These are phyloP conservation scores for Phoebastria nigripes DNA, from an alignment of 2,797 vertebrate species.

Conservation along the genomic window DNA sequence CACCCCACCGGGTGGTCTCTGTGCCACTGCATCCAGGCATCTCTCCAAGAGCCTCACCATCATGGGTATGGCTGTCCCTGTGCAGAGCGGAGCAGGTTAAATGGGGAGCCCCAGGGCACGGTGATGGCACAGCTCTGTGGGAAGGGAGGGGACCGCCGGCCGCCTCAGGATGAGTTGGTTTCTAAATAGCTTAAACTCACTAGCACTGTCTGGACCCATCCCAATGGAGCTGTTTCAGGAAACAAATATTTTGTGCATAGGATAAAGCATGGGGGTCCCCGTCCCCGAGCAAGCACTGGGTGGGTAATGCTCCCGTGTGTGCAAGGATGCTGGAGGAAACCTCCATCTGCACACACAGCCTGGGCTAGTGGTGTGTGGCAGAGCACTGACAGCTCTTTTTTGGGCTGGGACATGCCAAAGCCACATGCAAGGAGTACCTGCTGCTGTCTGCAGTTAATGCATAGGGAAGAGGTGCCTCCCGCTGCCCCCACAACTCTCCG, in stretches of 20 bases:
- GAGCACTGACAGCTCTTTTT: background rate
- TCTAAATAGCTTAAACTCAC: background rate
- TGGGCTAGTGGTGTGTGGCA: accelerated
- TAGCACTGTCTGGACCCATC: background rate
- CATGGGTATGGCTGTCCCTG: constrained; percentile 62
- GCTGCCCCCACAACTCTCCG: accelerated
- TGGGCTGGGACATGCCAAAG: background rate
- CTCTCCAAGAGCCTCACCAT: constrained; percentile 62
- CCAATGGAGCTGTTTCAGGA: background rate
- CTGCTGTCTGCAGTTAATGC: background rate
- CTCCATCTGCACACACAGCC: accelerated
- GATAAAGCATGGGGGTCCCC: background rate
- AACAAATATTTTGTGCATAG: background rate
- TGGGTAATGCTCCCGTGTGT: accelerated
- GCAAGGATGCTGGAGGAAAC: background rate
- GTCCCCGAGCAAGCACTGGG: background rate
- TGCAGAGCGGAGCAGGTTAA: background rate
- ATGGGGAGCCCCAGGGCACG: background rate
- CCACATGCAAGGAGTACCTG: background rate
- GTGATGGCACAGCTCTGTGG: background rate
- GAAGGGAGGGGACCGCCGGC: background rate
- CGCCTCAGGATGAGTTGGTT: accelerated
- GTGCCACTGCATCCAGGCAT: constrained; percentile 8
- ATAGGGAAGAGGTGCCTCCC: background rate
- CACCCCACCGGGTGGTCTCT: constrained; percentile 40